phyloP scores from a whole-genome alignment of 2,888 invertebrate genomes.

The Amphipoea lucens region DNA sequence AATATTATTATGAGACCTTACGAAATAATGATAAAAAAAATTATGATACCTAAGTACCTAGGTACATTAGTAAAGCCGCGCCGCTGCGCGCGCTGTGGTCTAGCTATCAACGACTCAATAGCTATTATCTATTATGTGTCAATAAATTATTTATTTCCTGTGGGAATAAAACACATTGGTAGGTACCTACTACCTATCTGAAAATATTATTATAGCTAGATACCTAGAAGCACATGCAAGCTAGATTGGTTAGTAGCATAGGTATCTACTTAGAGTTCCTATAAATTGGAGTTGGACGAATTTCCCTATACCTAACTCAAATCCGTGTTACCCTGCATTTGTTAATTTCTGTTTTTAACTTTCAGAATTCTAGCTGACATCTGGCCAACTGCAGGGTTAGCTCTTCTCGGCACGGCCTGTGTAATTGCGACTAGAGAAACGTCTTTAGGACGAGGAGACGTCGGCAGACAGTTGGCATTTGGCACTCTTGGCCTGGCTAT shows the following conservation, averaged over 20 bases:
- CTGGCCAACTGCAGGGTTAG: conserved; percentile 93
- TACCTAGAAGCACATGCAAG: background rate
- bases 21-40: no score
- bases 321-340: background rate
- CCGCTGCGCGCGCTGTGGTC: background rate
- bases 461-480: conserved; percentile 94
- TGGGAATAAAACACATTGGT: conserved; percentile 10
- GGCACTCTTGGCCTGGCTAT: conserved; percentile 94
- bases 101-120: conserved; percentile 11
- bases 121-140: background rate
- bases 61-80: no score
- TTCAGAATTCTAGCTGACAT: conserved; percentile 93
- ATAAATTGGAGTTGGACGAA: background rate
- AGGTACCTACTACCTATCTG: background rate
- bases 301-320: background rate
- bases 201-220: conserved; percentile 1
- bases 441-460: conserved; percentile 94
- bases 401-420: conserved; percentile 93
- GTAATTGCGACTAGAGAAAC: conserved; percentile 96
- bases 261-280: no score
- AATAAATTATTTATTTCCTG: conserved; percentile 24
- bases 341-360: conserved; percentile 19
- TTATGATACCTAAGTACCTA: no score
- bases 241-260: background rate
- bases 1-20: no score